Conservation (phyloP, 2,888 invertebrate genomes). For the Parnassius mnemosyne region DNA sequence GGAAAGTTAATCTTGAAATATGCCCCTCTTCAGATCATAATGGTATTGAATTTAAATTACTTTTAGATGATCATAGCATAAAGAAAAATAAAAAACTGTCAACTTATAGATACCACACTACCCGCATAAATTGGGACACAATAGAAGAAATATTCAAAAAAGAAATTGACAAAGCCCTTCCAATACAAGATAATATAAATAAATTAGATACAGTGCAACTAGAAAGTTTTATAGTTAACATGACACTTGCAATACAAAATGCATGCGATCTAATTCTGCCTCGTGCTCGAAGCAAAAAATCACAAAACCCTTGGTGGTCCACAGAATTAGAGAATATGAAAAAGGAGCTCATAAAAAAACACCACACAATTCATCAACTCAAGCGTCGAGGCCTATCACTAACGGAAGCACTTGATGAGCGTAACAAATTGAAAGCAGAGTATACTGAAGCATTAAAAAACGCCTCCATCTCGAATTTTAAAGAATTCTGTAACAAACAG, state of each 20-base stretch:
- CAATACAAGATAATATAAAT: neutral
- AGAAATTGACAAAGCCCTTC: neutral
- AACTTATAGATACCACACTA: neutral
- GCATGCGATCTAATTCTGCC: neutral
- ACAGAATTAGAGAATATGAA: constrained; percentile 21
- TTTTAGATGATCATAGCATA: neutral
- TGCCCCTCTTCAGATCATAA: neutral
- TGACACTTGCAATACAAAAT: neutral
- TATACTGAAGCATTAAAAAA: constrained; percentile 22
- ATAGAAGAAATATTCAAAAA: neutral
- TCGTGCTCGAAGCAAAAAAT: neutral
- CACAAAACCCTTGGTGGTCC: constrained; percentile 25
- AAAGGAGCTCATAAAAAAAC: constrained; percentile 12
- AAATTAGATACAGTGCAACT: neutral
- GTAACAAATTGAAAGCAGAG: neutral
- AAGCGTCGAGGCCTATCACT: constrained; percentile 10
- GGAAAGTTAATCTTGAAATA: neutral
- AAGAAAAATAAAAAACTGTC: neutral
- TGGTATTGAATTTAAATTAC: neutral
- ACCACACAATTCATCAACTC: constrained; percentile 17
- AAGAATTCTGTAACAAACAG: constrained; percentile 30
- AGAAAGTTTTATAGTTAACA: neutral
- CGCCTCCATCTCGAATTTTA: constrained; percentile 27
- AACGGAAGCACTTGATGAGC: neutral
- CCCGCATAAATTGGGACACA: neutral